phyloP scores from a whole-genome alignment of 2,888 invertebrate genomes.

The Amblyjoppa fuscipennis region DNA sequence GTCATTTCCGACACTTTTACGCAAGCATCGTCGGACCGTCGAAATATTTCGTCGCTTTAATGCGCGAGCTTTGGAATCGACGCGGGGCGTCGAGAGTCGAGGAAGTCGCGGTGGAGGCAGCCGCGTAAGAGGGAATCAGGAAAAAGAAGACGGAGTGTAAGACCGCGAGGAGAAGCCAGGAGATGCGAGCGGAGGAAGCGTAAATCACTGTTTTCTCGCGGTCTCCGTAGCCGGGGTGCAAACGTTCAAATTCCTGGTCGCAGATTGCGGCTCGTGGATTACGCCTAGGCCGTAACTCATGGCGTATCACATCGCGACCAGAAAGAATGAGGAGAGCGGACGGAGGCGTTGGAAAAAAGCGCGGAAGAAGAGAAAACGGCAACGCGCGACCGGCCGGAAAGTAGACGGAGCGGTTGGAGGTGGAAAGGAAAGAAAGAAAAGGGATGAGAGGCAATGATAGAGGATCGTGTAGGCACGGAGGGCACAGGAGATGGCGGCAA shows the following conservation, averaged over 20 bases:
- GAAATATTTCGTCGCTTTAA: slow-evolving; percentile 28
- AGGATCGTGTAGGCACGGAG: slow-evolving; percentile 51
- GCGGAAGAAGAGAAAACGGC: slow-evolving; percentile 16
- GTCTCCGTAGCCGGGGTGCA: slow-evolving; percentile 48
- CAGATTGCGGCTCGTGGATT: slow-evolving; percentile 71
- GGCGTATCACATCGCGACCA: slow-evolving; percentile 68
- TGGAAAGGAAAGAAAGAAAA: slow-evolving; percentile 53
- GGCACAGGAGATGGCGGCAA: background rate
- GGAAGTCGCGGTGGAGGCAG: background rate
- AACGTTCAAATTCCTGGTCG: slow-evolving; percentile 72
- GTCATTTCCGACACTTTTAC: background rate
- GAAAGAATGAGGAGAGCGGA: slow-evolving; percentile 60
- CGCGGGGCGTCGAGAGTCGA: background rate
- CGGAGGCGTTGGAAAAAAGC: slow-evolving; percentile 13
- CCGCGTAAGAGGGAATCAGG: slow-evolving; percentile 24
- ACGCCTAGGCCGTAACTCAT: slow-evolving; percentile 73
- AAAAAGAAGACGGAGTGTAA: slow-evolving; percentile 55
- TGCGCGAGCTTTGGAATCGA: slow-evolving; percentile 7
- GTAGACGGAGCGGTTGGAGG: slow-evolving; percentile 21
- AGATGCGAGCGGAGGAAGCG: slow-evolving; percentile 58
- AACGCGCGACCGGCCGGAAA: background rate
- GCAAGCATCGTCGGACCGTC: background rate
- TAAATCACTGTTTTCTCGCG: slow-evolving; percentile 69
- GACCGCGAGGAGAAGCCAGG: slow-evolving; percentile 22
- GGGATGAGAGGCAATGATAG: slow-evolving; percentile 67